Evolutionary conservation across 2,113 vertebrate species (phyloP), one percentile per base, ranked within the genome.

Genomic region (Osmerus mordax): DNA sequence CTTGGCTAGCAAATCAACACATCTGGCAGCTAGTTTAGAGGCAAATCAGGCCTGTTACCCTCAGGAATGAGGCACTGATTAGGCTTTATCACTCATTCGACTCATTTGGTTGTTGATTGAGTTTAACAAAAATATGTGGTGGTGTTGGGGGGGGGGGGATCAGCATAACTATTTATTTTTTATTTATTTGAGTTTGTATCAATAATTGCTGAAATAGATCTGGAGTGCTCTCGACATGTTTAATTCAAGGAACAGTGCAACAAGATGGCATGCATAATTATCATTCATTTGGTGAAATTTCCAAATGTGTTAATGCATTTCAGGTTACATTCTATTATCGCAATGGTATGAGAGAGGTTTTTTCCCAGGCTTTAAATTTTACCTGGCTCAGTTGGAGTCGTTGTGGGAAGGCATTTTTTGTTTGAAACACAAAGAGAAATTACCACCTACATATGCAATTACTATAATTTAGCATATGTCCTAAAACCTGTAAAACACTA

Each of bases 131-230:
- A 65, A 65, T 3, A 47, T 7, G 41, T 28, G 25, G 25, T 28
- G 25, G 25, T 2, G 41, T 9, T 1, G 41, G 9, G 41, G 7
- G 9, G 7, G 41, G 41, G 41, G 9, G 41, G 9, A 8, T 47
- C 41, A 47, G 41, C 9, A 11, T 47, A 36, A 36, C 4, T 6
- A 47, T 47, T 47, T 47, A 2, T 12, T 11, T 47, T 47, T 47
- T 47, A 47, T 47, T 47, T 47, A 11, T 59, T 62, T 54, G 32
- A 36, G 32, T 36, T 36, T 36, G 4, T 36, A 36, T 4, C 71
- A 72, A 59, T 75, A 74, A 77, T 78, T 78, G 66, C 78, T 63
- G 60, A 47, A 67, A 36, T 79, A 60, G 63, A 73, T 79, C 76
- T 77, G 56, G 65, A 80, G 73, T 72, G 51, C 64, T 70, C 29